phyloP scores from a whole-genome alignment of 2,888 invertebrate species.

The Electrophaes corylata region DNA sequence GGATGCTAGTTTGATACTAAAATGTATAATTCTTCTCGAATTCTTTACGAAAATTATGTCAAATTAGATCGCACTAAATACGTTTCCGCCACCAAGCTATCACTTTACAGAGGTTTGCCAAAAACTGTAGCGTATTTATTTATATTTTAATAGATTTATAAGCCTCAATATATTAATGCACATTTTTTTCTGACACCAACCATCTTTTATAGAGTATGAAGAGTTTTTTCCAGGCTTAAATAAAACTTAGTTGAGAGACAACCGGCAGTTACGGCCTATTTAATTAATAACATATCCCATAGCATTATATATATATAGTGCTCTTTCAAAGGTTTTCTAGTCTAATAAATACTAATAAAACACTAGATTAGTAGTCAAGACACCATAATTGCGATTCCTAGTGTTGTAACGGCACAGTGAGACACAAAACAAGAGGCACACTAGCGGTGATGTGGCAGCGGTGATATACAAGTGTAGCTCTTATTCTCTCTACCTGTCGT shows the following conservation, averaged over 20 bases:
- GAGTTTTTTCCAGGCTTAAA: too few species aligned
- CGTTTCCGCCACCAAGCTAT: constrained; percentile 13
- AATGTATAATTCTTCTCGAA: neutral
- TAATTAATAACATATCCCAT: too few species aligned
- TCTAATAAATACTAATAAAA: neutral
- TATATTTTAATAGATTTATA: neutral
- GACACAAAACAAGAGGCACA: constrained; percentile 29
- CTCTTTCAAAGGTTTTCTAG: neutral
- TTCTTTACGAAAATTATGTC: too few species aligned
- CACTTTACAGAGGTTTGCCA: neutral
- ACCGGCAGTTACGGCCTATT: too few species aligned
- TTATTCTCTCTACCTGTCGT: constrained; percentile 88
- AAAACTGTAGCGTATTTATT: neutral
- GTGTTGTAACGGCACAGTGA: constrained; percentile 35
- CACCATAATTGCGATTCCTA: constrained; percentile 19
- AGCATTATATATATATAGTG: too few species aligned
- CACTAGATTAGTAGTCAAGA: neutral
- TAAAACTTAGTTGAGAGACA: too few species aligned
- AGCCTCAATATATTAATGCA: too few species aligned
- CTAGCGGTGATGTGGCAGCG: constrained; percentile 46
- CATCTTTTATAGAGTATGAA: too few species aligned
- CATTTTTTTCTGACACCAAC: too few species aligned
- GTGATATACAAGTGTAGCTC: constrained; percentile 70
- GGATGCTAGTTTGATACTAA: too few species aligned
- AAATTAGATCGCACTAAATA: neutral